These are phyloP conservation scores for Alouatta palliata DNA, from an alignment of 2,113 vertebrate species.

Conservation along the genomic window DNA sequence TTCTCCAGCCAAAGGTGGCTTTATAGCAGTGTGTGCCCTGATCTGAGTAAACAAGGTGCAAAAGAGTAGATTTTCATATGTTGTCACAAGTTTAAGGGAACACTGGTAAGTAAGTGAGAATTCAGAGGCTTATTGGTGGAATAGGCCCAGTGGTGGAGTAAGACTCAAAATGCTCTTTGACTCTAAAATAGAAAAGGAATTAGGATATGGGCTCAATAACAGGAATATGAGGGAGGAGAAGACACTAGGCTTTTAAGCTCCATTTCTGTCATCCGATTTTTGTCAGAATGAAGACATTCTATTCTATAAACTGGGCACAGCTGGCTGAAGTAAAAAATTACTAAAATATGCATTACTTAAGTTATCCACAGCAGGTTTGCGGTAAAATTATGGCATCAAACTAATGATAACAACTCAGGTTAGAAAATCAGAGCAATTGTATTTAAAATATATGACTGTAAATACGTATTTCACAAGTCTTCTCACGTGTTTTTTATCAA, in stretches of 20 bases:
- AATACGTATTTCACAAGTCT: not conserved
- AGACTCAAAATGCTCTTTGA: not conserved
- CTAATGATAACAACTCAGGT: not conserved
- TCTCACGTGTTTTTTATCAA: not conserved
- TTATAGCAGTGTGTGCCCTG: not conserved
- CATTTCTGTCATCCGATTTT: not conserved
- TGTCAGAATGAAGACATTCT: not conserved
- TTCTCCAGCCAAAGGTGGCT: not conserved
- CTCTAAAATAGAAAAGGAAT: not conserved
- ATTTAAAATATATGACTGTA: not conserved
- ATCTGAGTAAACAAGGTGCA: not conserved
- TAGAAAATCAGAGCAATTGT: not conserved
- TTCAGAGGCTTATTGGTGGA: not conserved
- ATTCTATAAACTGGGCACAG: not conserved
- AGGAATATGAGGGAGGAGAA: not conserved
- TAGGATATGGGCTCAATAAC: not conserved
- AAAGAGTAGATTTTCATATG: not conserved
- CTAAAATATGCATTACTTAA: conserved; percentile 19
- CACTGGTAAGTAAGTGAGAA: not conserved
- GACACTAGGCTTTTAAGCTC: not conserved
- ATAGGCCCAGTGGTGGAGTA: not conserved
- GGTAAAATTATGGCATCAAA: conserved; percentile 17
- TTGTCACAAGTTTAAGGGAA: not conserved
- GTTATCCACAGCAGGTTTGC: not conserved
- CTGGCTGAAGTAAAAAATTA: not conserved